Evolutionary conservation across 2,113 vertebrate species (phyloP).

Genomic region (Ammodytes dubius): DNA sequence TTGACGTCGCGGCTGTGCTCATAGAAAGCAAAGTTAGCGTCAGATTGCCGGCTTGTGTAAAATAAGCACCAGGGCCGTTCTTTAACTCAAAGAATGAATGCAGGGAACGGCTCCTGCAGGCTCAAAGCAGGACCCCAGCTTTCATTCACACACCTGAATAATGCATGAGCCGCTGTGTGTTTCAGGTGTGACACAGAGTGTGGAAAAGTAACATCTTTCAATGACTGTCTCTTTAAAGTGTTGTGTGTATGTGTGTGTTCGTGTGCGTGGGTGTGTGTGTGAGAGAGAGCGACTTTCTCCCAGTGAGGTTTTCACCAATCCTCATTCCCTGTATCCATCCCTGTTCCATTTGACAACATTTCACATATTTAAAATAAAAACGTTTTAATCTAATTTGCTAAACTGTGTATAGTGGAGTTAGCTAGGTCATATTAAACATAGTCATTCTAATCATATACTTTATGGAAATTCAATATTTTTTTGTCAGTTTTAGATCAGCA

Average conservation of each 20-base stretch:
- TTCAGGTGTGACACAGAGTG: slow-evolving; percentile 71
- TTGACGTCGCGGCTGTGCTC: slow-evolving; percentile 1
- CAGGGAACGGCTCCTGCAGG: slow-evolving; percentile 38
- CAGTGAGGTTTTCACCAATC: slow-evolving; percentile 13
- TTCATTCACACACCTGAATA: slow-evolving; percentile 69
- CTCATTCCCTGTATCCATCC: slow-evolving; percentile 6
- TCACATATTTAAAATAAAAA: not conserved
- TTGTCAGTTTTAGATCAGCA: no score
- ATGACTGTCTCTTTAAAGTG: slow-evolving; percentile 44
- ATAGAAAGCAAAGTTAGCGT: slow-evolving; percentile 28
- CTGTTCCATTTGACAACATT: slow-evolving; percentile 9
- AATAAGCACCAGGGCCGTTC: slow-evolving; percentile 43
- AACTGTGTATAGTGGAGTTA: not conserved
- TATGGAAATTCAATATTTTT: no score
- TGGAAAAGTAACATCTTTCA: slow-evolving; percentile 60
- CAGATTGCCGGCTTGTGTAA: slow-evolving; percentile 40
- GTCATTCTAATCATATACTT: no score
- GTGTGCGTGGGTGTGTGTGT: slow-evolving; percentile 26
- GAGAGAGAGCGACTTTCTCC: slow-evolving; percentile 21
- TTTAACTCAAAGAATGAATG: slow-evolving; percentile 59
- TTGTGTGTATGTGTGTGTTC: slow-evolving; percentile 1
- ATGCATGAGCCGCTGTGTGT: slow-evolving; percentile 60
- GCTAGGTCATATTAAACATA: no score
- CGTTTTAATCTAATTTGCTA: slow-evolving; percentile 12
- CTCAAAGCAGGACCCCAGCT: slow-evolving; percentile 40